These are phyloP conservation scores for Actinemys pallida DNA, from an alignment of 2,113 vertebrate genomes.

Conservation along the genomic window DNA sequence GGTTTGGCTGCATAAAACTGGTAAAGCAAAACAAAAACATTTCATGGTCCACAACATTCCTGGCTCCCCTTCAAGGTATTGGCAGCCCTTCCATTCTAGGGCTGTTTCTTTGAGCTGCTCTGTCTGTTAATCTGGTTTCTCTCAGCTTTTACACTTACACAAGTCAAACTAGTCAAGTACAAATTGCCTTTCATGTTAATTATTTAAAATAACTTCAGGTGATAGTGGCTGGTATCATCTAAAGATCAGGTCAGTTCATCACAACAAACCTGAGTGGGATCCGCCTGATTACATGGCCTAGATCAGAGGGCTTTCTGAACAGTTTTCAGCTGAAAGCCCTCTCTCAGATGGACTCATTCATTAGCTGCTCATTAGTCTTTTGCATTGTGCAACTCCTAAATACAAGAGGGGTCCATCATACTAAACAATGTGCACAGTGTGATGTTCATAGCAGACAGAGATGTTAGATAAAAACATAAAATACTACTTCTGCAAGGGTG, in stretches of 20 bases:
- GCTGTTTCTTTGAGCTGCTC: not conserved
- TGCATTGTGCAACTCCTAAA: not conserved
- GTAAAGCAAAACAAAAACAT: constrained; percentile 63
- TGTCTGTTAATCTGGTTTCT: not conserved
- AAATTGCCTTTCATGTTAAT: constrained; percentile 17
- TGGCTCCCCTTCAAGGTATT: constrained; percentile 43
- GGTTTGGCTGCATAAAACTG: constrained; percentile 37
- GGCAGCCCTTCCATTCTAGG: not conserved
- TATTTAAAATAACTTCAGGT: not conserved
- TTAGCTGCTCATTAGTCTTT: not conserved
- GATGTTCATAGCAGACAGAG: not conserved
- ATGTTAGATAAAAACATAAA: not conserved
- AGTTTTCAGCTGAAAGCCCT: not conserved
- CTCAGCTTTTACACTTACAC: constrained; percentile 26
- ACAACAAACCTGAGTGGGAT: constrained; percentile 15
- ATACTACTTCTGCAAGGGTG: not conserved
- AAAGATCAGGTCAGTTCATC: not conserved
- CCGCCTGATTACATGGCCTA: not conserved
- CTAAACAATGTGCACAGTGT: not conserved
- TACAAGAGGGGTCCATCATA: not conserved
- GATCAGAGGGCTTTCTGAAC: not conserved
- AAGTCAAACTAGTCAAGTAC: constrained; percentile 42
- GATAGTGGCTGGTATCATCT: not conserved
- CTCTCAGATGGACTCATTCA: not conserved
- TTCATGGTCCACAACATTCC: constrained; percentile 66